Base-by-base conservation (phyloP, 1,140 invertebrate genomes). In the Papilio helenus region DNA sequence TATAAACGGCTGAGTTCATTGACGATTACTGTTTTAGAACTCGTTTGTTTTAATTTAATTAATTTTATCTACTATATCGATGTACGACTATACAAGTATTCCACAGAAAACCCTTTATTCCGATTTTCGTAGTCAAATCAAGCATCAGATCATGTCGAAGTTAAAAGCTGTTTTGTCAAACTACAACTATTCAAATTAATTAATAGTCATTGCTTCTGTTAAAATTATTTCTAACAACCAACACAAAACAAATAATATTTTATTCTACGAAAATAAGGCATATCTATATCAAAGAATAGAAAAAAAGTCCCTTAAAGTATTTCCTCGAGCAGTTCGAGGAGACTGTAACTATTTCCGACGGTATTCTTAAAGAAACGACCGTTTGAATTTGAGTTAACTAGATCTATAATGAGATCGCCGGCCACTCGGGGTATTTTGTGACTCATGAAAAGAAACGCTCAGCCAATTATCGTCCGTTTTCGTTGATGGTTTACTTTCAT, bases 321-420 rank as follows among this genome's bases (percentile, higher is more conserved):
- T 49, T 73, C 42, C 34, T 49, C 23, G 14, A 14, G 55, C 29
- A 76, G 49, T 65, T 65, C 55, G 51, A 61, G 76, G 42, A 42
- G 76, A 77, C 55, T 77, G 55, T 77, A 65, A 77, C 76, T 77
- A 77, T 77, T 77, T 77, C 76, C 76, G 51, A 77, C 55, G 34
- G 76, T 65, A 77, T 77, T 39, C 76, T 18, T 77, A 61, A 77
- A 65, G 76, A 77, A 77, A 65, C 76, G 76, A 77, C 29, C 55
- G 76, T 61, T 77, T 77, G 76, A 77, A 77, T 77, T 77, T 77
- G 76, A 77, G 76, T 77, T 77, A 77, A 77, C 76, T 77, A 77
- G 76, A 77, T 77, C 76, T 77, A 77, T 77, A 77, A 77, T 77
- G 76, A 77, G 76, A 77, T 77, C 76, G 76, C 76, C 76, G 42